These are phyloP conservation scores for Marronus borbonicus DNA, from an alignment of 2,888 invertebrate genomes.

Conservation along the genomic window DNA sequence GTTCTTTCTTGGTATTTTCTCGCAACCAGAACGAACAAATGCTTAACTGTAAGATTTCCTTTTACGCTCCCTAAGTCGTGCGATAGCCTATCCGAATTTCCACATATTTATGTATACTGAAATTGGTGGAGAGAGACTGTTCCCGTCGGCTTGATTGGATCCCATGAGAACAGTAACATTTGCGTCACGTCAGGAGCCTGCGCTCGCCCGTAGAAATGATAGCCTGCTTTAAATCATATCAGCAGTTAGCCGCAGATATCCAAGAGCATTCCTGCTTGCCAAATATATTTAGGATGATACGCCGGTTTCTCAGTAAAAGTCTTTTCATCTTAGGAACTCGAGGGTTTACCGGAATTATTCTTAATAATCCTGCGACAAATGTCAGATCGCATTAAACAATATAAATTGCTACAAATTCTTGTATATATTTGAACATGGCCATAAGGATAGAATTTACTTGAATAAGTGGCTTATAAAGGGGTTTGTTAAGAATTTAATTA, in stretches of 20 bases:
- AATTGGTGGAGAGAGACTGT: conserved; percentile 57
- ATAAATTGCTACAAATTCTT: conserved; percentile 13
- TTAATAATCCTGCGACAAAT: conserved; percentile 8
- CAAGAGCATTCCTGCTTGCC: conserved; percentile 57
- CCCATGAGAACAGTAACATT: conserved; percentile 66
- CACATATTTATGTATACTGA: conserved; percentile 58
- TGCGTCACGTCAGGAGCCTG: conserved; percentile 65
- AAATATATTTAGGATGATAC: conserved; percentile 46
- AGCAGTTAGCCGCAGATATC: conserved; percentile 65
- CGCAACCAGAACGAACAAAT: conserved; percentile 54
- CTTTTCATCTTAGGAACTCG: conserved; percentile 11
- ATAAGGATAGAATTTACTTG: no score
- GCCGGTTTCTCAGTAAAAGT: background rate
- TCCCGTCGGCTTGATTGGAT: conserved; percentile 63
- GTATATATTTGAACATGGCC: background rate
- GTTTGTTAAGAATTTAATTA: no score
- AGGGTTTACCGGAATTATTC: conserved; percentile 8
- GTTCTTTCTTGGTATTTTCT: background rate
- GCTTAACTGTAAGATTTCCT: conserved; percentile 60
- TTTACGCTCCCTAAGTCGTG: conserved; percentile 54
- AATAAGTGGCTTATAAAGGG: no score
- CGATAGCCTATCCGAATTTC: conserved; percentile 8
- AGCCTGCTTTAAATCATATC: conserved; percentile 65
- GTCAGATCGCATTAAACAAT: background rate
- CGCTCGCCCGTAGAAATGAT: conserved; percentile 62